Percentiles rank a stretch among this genome's conserved stretches.
phyloP scores from a whole-genome alignment of 2,113 vertebrate genomes.

The Ammodytes marinus region DNA sequence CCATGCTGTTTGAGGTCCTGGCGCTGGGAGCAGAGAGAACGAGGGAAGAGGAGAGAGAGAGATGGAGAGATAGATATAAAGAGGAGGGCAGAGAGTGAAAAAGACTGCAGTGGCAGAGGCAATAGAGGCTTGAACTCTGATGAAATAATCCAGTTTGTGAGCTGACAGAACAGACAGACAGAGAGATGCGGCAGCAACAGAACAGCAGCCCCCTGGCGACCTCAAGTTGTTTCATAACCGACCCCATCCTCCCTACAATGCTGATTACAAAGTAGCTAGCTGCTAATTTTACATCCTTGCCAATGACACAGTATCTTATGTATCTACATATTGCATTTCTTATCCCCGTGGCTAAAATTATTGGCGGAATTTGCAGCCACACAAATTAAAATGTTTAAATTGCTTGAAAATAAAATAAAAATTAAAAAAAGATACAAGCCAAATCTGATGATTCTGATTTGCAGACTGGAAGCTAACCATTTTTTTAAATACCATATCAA shows the following conservation, averaged over 20 bases:
- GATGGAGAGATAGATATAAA: slow-evolving; percentile 68
- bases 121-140: slow-evolving; percentile 81
- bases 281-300: slow-evolving; percentile 25
- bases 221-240: slow-evolving; percentile 74
- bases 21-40: slow-evolving; percentile 76
- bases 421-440: not conserved
- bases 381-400: not conserved
- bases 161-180: slow-evolving; percentile 75
- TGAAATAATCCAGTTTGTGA: slow-evolving; percentile 81
- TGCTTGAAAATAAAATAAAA: not conserved
- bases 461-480: slow-evolving; percentile 1
- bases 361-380: slow-evolving; percentile 7
- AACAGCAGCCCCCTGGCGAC: slow-evolving; percentile 66
- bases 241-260: slow-evolving; percentile 40
- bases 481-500: slow-evolving; percentile 12
- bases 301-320: slow-evolving; percentile 19
- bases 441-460: slow-evolving; percentile 18
- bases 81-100: slow-evolving; percentile 73
- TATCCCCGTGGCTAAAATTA: slow-evolving; percentile 3
- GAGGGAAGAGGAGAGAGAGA: slow-evolving; percentile 50
- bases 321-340: slow-evolving; percentile 25
- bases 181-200: slow-evolving; percentile 64
- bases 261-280: slow-evolving; percentile 56
- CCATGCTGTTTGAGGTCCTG: slow-evolving; percentile 87
- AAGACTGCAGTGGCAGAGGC: slow-evolving; percentile 81